Conservation (phyloP, 2,797 vertebrate genomes). For the Kryptolebias ocellatus region DNA sequence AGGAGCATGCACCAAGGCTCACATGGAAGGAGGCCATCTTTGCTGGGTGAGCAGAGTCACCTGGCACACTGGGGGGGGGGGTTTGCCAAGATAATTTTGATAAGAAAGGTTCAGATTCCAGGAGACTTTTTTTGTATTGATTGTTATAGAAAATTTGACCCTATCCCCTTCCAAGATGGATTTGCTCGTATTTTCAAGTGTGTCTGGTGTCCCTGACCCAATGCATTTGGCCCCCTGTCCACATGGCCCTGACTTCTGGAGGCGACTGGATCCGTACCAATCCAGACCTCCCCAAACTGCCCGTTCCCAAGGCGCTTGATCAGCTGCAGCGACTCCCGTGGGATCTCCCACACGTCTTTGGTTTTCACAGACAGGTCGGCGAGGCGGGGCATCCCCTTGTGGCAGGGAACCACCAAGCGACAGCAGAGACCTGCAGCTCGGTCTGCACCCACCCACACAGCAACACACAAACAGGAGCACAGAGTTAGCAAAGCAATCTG, state of each 20-base stretch:
- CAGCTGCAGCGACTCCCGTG: slow-evolving; percentile 98
- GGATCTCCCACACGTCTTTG: slow-evolving; percentile 99
- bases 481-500: slow-evolving; percentile 36
- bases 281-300: slow-evolving; percentile 99
- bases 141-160: slow-evolving; percentile 18
- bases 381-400: slow-evolving; percentile 99
- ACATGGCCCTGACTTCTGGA: slow-evolving; percentile 64
- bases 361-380: slow-evolving; percentile 99
- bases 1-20: slow-evolving; percentile 87
- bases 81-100: background rate
- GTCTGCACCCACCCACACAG: slow-evolving; percentile 89
- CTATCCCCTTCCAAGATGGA: slow-evolving; percentile 2
- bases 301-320: slow-evolving; percentile 99
- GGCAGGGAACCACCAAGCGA: slow-evolving; percentile 96
- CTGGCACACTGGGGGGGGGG: slow-evolving; percentile 15
- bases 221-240: slow-evolving; percentile 75
- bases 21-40: slow-evolving; percentile 81
- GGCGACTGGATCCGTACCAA: slow-evolving; percentile 89
- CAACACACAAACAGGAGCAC: slow-evolving; percentile 26
- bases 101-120: slow-evolving; percentile 3
- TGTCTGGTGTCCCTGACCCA: slow-evolving; percentile 52
- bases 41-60: slow-evolving; percentile 45
- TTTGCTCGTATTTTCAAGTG: slow-evolving; percentile 4
- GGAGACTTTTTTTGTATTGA: no score
- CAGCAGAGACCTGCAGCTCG: slow-evolving; percentile 98